phyloP scores from a whole-genome alignment of 1,140 invertebrate species.

The Papilio helenus region DNA sequence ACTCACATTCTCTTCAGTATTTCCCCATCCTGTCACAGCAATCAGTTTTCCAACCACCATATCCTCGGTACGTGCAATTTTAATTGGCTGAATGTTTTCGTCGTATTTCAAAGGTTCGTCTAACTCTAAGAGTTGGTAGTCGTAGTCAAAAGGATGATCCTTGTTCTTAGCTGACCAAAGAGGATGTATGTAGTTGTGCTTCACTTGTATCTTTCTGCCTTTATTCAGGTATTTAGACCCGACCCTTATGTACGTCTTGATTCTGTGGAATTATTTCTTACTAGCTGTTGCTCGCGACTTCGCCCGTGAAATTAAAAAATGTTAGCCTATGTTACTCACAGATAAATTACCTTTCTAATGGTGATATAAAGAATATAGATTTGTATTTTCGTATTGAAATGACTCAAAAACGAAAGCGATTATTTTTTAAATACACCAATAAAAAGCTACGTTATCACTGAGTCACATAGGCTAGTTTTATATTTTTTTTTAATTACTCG shows the following conservation, averaged over 20 bases:
- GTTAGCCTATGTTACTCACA: no score
- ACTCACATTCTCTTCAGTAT: constrained; percentile 76
- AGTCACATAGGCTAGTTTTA: no score
- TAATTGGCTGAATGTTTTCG: constrained; percentile 66
- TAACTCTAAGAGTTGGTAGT: constrained; percentile 70
- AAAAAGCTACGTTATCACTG: no score
- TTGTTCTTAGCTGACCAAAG: constrained; percentile 62
- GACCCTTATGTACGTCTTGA: constrained; percentile 65
- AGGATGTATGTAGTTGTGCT: constrained; percentile 59
- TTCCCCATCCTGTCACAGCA: constrained; percentile 76
- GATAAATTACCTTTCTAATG: no score
- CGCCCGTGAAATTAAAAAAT: no score
- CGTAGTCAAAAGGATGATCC: constrained; percentile 72
- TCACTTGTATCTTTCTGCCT: constrained; percentile 56
- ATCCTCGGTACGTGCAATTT: constrained; percentile 69
- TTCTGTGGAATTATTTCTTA: constrained; percentile 54
- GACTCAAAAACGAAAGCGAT: no score
- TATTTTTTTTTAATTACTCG: no score
- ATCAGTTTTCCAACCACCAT: constrained; percentile 73
- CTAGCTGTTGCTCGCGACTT: no score
- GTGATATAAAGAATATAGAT: no score
- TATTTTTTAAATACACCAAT: no score
- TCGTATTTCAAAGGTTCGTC: constrained; percentile 59
- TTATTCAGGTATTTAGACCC: constrained; percentile 70
- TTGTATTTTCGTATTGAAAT: no score